Evolutionary conservation across 1,140 invertebrate genomes (phyloP).

Genomic region (Argopecten irradians): DNA sequence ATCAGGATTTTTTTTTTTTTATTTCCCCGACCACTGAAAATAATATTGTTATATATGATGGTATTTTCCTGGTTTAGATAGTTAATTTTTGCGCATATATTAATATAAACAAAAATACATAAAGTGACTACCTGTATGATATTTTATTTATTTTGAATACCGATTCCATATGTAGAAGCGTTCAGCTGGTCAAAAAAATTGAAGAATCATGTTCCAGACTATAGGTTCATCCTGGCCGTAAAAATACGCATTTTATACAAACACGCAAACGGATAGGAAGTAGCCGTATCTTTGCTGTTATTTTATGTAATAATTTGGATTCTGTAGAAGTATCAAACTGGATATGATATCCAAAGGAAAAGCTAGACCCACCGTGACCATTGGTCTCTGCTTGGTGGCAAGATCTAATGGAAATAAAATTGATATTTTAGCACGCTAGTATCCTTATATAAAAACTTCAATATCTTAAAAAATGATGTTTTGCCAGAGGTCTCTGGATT

Average conservation of each 20-base stretch:
- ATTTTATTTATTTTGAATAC: not conserved
- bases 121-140: too few relatives aligned
- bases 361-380: not conserved
- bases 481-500: not conserved
- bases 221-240: not conserved
- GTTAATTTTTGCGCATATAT: too few relatives aligned
- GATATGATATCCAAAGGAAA: not conserved
- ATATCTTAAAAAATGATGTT: constrained; percentile 23
- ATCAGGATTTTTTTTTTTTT: too few relatives aligned
- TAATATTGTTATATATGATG: too few relatives aligned
- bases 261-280: not conserved
- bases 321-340: not conserved
- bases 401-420: not conserved
- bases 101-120: too few relatives aligned
- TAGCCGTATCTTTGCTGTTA: too few relatives aligned
- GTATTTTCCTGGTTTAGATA: too few relatives aligned
- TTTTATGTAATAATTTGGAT: not conserved
- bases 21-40: too few relatives aligned
- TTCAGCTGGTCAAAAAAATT: not conserved
- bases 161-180: not conserved
- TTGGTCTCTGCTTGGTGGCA: not conserved
- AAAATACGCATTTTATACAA: not conserved
- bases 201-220: not conserved
- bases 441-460: constrained; percentile 19
- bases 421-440: not conserved